A percentile compares a stretch with the other conserved stretches of the same genome.
phyloP scores from a whole-genome alignment of 1,140 invertebrate species.

The Episyrphus balteatus region DNA sequence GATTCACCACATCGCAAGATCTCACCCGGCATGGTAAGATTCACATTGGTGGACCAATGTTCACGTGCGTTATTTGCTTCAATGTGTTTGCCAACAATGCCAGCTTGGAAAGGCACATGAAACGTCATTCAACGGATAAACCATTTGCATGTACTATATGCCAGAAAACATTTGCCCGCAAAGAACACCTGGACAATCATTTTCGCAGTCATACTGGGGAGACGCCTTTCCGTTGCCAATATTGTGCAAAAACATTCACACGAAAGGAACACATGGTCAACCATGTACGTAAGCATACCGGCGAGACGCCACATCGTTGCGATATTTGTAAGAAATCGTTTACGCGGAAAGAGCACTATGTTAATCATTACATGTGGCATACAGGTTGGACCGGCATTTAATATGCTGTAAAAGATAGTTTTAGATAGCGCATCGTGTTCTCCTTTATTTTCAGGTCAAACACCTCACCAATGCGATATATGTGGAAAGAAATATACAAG shows the following conservation, averaged over 20 bases:
- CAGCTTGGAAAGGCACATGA: slow-evolving; percentile 59
- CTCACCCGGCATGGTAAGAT: slow-evolving; percentile 69
- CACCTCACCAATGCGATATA: slow-evolving; percentile 35
- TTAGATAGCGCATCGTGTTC: neutral
- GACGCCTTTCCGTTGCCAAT: slow-evolving; percentile 58
- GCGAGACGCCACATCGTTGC: slow-evolving; percentile 74
- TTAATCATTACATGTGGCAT: slow-evolving; percentile 75
- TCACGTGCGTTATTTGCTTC: slow-evolving; percentile 60
- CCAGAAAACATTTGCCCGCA: slow-evolving; percentile 76
- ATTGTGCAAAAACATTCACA: slow-evolving; percentile 79
- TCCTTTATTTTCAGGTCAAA: slow-evolving; percentile 23
- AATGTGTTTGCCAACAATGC: slow-evolving; percentile 63
- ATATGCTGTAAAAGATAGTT: neutral
- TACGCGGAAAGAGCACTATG: slow-evolving; percentile 68
- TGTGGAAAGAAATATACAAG: slow-evolving; percentile 74
- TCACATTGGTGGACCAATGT: slow-evolving; percentile 62
- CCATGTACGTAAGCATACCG: slow-evolving; percentile 76
- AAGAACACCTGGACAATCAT: slow-evolving; percentile 75
- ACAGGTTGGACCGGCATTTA: slow-evolving; percentile 39
- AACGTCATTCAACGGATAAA: slow-evolving; percentile 67
- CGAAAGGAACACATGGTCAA: slow-evolving; percentile 76
- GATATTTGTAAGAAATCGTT: slow-evolving; percentile 80
- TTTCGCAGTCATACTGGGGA: slow-evolving; percentile 77
- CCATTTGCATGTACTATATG: slow-evolving; percentile 72
- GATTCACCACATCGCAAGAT: slow-evolving; percentile 63